Base-by-base conservation (phyloP, 30 jellyfish, hydroid and myxozoan genomes). In the Aurelia aurita complex sp. Pacific region DNA sequence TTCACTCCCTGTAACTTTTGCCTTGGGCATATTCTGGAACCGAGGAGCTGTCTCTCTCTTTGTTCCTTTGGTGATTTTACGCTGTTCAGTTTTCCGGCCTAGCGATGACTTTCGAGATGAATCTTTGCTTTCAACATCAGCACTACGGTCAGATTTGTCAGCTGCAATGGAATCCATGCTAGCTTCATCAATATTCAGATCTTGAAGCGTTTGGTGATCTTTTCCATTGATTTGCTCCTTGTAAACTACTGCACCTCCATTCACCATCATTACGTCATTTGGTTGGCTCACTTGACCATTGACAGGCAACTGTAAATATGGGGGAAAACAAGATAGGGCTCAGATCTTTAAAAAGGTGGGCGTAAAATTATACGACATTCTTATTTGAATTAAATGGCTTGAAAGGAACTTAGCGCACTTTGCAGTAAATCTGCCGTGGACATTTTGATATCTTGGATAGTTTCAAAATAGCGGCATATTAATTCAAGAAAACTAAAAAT, bases 11-110 rank as follows among this genome's bases (percentile, higher is more conserved):
- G 68, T 32, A 12, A 11, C 82, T 60, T 84, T 84, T 13, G 75
- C 55, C 68, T 84, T 84, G 42, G 82, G 63, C 67, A 63, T 73
- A 12, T 69, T 66, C 53, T 84, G 93, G 64, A 84, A 84, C 19
- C 93, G 46, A 0, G 93, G 93, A 23, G 93, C 93, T 1, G 93
- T 84, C 74, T 84, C 93, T 57, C 93, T 84, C 54, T 84, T 84
- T 10, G 93, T 84, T 14, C 93, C 93, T 53, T 84, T 84, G 40
- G 74, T 84, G 82, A 84, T 64, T 52, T 84, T 84, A 2, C 87
- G 76, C 62, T 69, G 87, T 32, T 84, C 93, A 16, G 81, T 23
- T 66, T 84, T 73, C 34, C 87, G 81, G 35, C 50, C 55, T 42
- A 40, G 36, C 2, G 85, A 34, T 38, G 63, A n/a, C 42, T 84